These are phyloP conservation scores for Hyla sarda DNA, from an alignment of 2,113 vertebrate species.

Conservation along the genomic window DNA sequence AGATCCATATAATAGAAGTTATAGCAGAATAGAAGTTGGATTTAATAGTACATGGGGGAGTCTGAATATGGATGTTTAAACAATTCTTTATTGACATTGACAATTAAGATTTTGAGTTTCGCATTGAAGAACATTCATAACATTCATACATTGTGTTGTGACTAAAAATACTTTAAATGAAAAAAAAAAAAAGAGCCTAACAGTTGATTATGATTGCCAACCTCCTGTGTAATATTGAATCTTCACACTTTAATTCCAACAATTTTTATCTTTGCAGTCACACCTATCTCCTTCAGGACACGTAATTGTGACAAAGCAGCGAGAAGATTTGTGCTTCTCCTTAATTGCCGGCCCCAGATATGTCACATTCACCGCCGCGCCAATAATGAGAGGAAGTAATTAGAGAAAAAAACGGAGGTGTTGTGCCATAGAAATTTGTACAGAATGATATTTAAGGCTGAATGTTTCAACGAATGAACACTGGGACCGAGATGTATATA, in stretches of 20 bases:
- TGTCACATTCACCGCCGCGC: conserved; percentile 17
- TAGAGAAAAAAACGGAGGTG: not conserved
- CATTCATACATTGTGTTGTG: not conserved
- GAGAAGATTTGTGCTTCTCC: conserved; percentile 36
- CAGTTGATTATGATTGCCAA: not conserved
- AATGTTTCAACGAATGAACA: not conserved
- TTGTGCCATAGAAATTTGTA: conserved; percentile 4
- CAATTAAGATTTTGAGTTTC: not conserved
- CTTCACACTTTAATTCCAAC: conserved; percentile 7
- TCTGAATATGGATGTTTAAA: not conserved
- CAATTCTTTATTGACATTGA: not conserved
- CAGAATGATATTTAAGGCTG: conserved; percentile 21
- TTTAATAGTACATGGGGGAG: too few relatives aligned
- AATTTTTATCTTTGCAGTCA: conserved; percentile 6
- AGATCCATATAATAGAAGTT: too few relatives aligned
- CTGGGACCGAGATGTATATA: not conserved
- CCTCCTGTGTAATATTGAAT: not conserved
- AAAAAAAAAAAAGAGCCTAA: too few relatives aligned
- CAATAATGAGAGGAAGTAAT: conserved; percentile 31
- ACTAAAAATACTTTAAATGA: not conserved
- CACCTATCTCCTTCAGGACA: conserved; percentile 38
- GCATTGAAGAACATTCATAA: not conserved
- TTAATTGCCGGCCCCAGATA: conserved; percentile 40
- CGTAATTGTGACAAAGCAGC: conserved; percentile 27
- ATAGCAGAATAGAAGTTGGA: too few relatives aligned